Base-by-base conservation (phyloP, 2,113 vertebrate genomes). In the Nymphicus hollandicus region DNA sequence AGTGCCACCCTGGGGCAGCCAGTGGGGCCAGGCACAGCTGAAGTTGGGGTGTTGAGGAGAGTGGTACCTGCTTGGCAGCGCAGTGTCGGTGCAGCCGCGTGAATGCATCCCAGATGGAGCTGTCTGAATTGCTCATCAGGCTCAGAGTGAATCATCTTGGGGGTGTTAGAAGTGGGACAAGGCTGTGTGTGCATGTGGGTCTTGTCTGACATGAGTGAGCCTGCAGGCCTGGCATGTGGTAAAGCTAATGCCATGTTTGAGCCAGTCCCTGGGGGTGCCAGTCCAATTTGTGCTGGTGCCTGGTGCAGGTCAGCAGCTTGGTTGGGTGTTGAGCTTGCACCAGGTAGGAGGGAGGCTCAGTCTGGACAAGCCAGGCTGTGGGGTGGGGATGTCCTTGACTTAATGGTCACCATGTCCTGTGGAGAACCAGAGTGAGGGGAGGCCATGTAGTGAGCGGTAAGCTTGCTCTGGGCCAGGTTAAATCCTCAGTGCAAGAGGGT, bases 211-310 rank as follows among this genome's bases (percentile, higher is more conserved):
- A 20, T 24, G 81, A 79, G 47, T 33, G 89, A 85, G 70, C 41
- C 46, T 78, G 77, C 41, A 41, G 31, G 17, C 69, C 25, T 70
- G 5, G 2, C 4, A 35, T 65, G 16, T 50, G 65, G 3, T 16
- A 18, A 49, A 71, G 46, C 50, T 77, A 5, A 5, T 66, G 12
- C 43, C 14, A 3, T 10, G 10, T 85, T 53, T 0, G 0, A 85
- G 56, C 27, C 47, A 81, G 53, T 47, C 49, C 31, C 25, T 41
- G 61, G 3, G 3, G 24, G 18, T 49, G 28, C 39, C 56, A 35
- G 37, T 49, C 31, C 66, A 20, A 3, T 47, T 82, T 79, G 46
- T 80, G 65, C 55, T 70, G 46, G 64, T 58, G 37, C 33, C 43
- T 64, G 47, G 69, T 47, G 17, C 68, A 65, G 27, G 47, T 27